phyloP scores from a whole-genome alignment of 2,888 invertebrate genomes.

The Mellilla xanthometata region DNA sequence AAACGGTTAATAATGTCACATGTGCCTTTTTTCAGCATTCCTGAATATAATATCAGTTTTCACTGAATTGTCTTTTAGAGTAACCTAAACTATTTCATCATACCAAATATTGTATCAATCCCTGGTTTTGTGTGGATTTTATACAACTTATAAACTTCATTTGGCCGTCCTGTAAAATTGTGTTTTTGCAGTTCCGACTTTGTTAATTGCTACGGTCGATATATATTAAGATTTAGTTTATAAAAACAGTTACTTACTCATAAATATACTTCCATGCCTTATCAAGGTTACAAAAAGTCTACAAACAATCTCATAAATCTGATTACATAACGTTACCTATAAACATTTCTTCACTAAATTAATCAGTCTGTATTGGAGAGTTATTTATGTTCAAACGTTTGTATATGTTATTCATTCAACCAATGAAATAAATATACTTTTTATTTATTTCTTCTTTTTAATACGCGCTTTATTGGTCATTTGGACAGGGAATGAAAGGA shows the following conservation, averaged over 20 bases:
- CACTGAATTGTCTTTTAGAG: too few species aligned
- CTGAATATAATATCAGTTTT: too few species aligned
- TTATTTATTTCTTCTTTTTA: constrained; percentile 15
- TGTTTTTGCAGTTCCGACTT: too few species aligned
- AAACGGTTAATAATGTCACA: too few species aligned
- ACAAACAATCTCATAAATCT: constrained; percentile 34
- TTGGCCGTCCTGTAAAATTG: too few species aligned
- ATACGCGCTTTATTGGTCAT: constrained; percentile 3
- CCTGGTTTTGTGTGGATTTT: too few species aligned
- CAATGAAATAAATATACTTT: constrained; percentile 22
- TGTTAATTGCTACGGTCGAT: too few species aligned
- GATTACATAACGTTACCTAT: constrained; percentile 35
- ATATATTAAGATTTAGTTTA: not conserved
- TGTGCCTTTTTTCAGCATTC: too few species aligned
- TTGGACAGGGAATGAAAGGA: not conserved
- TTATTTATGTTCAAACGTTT: constrained; percentile 42
- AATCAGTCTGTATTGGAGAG: constrained; percentile 36
- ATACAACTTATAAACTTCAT: too few species aligned
- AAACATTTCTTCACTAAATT: constrained; percentile 40
- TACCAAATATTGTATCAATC: too few species aligned
- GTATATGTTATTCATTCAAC: constrained; percentile 28
- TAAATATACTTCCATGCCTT: not conserved
- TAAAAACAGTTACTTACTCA: too few species aligned
- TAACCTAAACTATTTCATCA: too few species aligned
- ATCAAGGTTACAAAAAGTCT: constrained; percentile 25